Conservation (phyloP, 2,797 vertebrate species). For the Bovichtus diacanthus region DNA sequence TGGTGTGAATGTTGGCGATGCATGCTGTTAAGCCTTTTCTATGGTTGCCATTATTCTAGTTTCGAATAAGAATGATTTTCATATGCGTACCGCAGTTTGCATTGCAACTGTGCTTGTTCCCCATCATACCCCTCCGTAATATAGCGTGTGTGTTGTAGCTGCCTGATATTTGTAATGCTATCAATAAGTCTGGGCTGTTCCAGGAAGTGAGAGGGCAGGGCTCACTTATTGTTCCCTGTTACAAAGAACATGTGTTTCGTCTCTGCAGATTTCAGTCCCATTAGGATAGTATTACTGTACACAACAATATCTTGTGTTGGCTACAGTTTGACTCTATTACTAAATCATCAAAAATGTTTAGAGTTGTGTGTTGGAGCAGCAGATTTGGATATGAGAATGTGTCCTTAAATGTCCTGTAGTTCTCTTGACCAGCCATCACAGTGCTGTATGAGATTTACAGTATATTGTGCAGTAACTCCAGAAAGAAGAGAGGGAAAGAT, state of each 20-base stretch:
- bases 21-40: not conserved
- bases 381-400: not conserved
- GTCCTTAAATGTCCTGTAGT: not conserved
- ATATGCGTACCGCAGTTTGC: not conserved
- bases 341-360: not conserved
- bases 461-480: not conserved
- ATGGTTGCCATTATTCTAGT: not conserved
- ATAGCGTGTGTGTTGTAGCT: not conserved
- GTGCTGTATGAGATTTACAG: not conserved
- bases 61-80: not conserved
- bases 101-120: not conserved
- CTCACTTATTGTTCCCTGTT: slow-evolving; percentile 77
- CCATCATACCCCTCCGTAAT: not conserved
- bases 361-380: not conserved
- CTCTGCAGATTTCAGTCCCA: not conserved
- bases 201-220: slow-evolving; percentile 83
- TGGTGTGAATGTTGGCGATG: not conserved
- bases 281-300: not conserved
- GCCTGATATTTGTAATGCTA: slow-evolving; percentile 34
- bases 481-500: not conserved
- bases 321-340: too few relatives aligned
- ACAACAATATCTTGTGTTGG: not conserved
- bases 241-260: slow-evolving; percentile 57
- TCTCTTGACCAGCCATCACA: not conserved
- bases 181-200: slow-evolving; percentile 56